Evolutionary conservation across 2,888 invertebrate species (phyloP).

Genomic region (Leucozona laternaria): DNA sequence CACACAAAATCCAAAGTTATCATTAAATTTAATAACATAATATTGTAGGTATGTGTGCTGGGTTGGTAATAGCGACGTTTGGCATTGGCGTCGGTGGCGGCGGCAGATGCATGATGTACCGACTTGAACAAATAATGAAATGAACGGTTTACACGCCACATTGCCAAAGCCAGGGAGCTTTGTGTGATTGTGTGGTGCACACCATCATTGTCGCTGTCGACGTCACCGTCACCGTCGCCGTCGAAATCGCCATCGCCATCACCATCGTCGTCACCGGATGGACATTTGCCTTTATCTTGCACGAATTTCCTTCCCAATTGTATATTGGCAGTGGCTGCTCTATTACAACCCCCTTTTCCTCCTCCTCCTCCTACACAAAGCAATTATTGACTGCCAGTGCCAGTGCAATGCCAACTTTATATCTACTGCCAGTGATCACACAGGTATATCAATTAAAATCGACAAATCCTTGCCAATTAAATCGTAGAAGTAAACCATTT

Average conservation of each 20-base stretch:
- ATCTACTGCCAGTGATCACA: slow-evolving; percentile 53
- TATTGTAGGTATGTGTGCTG: slow-evolving; percentile 40
- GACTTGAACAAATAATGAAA: slow-evolving; percentile 70
- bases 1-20: slow-evolving; percentile 79
- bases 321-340: slow-evolving; percentile 34
- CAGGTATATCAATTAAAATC: slow-evolving; percentile 72
- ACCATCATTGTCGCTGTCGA: neutral
- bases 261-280: slow-evolving; percentile 53
- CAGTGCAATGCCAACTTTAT: slow-evolving; percentile 47
- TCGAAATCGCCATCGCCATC: neutral
- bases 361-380: neutral
- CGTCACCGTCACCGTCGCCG: neutral
- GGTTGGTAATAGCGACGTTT: neutral
- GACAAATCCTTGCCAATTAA: slow-evolving; percentile 75
- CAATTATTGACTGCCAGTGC: slow-evolving; percentile 59
- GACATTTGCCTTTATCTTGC: slow-evolving; percentile 72
- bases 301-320: slow-evolving; percentile 69
- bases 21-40: slow-evolving; percentile 75
- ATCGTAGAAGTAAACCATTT: slow-evolving; percentile 40
- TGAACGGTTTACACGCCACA: slow-evolving; percentile 71
- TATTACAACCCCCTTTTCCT: slow-evolving; percentile 35
- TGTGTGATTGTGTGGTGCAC: slow-evolving; percentile 27
- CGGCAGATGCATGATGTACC: slow-evolving; percentile 58
- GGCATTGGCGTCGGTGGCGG: neutral
- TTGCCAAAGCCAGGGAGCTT: slow-evolving; percentile 65